Conservation (phyloP, 2,113 vertebrate species). For the Elgaria multicarinata region DNA sequence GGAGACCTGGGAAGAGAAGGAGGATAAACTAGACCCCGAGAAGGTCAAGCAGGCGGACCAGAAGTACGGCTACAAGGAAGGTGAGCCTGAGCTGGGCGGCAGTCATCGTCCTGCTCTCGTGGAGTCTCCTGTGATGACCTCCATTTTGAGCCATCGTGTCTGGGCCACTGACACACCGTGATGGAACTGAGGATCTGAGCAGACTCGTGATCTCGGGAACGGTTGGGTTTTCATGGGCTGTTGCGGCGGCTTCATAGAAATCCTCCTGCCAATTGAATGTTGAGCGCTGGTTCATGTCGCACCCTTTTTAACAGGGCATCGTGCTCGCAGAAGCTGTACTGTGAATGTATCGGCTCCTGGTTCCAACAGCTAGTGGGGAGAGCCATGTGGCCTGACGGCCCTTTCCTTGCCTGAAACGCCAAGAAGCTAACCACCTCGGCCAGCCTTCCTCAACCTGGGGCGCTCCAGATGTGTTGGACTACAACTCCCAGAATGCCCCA, state of each 20-base stretch:
- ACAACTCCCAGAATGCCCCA: too few relatives aligned
- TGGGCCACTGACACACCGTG: constrained; percentile 25
- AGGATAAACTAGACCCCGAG: constrained; percentile 92
- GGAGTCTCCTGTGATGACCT: constrained; percentile 3
- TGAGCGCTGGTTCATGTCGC: background rate
- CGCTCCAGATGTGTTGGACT: too few relatives aligned
- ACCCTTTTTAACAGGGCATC: background rate
- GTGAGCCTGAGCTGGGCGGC: constrained; percentile 70
- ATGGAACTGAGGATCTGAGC: constrained; percentile 29
- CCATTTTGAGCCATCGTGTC: background rate
- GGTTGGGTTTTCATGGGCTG: too few relatives aligned
- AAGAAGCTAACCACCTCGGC: too few relatives aligned
- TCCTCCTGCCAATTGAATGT: background rate
- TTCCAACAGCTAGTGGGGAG: background rate
- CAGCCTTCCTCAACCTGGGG: too few relatives aligned
- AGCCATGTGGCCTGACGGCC: background rate
- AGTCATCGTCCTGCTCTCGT: background rate
- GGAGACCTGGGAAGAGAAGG: constrained; percentile 96
- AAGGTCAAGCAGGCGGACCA: constrained; percentile 88
- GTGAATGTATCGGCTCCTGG: background rate
- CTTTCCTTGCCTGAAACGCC: background rate
- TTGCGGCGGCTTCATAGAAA: background rate
- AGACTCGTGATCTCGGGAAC: background rate
- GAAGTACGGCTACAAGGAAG: constrained; percentile 96
- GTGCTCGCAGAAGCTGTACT: background rate